Evolutionary conservation across 2,113 vertebrate species (phyloP).

Genomic region (Sturnira hondurensis): DNA sequence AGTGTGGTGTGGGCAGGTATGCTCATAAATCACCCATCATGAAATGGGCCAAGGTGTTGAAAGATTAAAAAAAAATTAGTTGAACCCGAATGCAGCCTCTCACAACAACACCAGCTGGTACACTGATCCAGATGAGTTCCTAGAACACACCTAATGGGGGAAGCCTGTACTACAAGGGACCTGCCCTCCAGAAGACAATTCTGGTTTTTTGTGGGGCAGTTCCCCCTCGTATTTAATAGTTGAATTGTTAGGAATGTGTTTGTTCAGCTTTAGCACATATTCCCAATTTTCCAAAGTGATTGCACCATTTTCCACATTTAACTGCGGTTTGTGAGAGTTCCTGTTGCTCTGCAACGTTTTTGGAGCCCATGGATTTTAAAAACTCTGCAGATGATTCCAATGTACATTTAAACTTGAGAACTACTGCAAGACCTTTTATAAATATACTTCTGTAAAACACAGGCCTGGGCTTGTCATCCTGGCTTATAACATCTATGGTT

Average conservation of each 20-base stretch:
- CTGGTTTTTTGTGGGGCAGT: no score
- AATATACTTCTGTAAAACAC: not conserved
- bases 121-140: no score
- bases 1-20: no score
- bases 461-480: not conserved
- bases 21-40: no score
- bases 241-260: not conserved
- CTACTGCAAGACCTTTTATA: not conserved
- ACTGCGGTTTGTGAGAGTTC: not conserved
- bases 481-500: not conserved
- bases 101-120: no score
- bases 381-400: not conserved
- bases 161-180: no score
- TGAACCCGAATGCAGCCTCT: no score
- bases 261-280: not conserved
- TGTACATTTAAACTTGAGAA: not conserved
- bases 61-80: no score
- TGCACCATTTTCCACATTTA: not conserved
- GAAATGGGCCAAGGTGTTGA: no score
- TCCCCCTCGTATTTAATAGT: not conserved
- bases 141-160: no score
- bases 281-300: not conserved
- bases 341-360: not conserved
- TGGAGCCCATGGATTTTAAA: not conserved
- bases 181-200: no score